Percentiles rank a stretch among this genome's conserved stretches.
Evolutionary conservation across 2,888 invertebrate genomes (phyloP).

Genomic region (Lobophora halterata): DNA sequence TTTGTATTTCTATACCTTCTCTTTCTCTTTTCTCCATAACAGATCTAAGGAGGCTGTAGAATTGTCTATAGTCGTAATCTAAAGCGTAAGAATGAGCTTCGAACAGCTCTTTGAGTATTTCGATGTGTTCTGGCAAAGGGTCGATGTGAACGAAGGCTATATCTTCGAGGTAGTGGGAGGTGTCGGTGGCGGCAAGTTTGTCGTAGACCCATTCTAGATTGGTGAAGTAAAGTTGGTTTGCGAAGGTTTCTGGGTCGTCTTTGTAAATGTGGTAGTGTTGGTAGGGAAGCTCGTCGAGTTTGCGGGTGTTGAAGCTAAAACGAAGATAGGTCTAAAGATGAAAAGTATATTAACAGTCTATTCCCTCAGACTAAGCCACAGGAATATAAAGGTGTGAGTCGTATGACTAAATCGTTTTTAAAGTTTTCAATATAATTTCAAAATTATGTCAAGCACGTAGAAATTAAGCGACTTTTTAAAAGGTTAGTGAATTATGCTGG

Average conservation of each 20-base stretch:
- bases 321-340: constrained; percentile 21
- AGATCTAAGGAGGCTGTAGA: constrained; percentile 83
- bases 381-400: too few species aligned
- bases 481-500: too few species aligned
- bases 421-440: too few species aligned
- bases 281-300: constrained; percentile 91
- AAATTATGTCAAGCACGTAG: too few species aligned
- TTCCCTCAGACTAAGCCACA: too few species aligned
- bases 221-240: constrained; percentile 85
- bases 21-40: constrained; percentile 63
- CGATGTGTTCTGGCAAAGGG: constrained; percentile 74
- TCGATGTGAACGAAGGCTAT: constrained; percentile 80
- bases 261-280: constrained; percentile 84
- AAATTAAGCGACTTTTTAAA: too few species aligned
- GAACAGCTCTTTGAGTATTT: constrained; percentile 84
- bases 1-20: constrained; percentile 55
- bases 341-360: too few species aligned
- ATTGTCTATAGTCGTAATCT: constrained; percentile 90
- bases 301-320: constrained; percentile 88
- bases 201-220: constrained; percentile 89
- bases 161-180: constrained; percentile 89
- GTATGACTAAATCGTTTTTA: too few species aligned
- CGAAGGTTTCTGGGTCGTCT: constrained; percentile 78
- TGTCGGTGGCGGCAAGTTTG: constrained; percentile 89
- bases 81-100: constrained; percentile 86